These are phyloP conservation scores for Megathymus violae DNA, from an alignment of 1,140 invertebrate species.

Conservation along the genomic window DNA sequence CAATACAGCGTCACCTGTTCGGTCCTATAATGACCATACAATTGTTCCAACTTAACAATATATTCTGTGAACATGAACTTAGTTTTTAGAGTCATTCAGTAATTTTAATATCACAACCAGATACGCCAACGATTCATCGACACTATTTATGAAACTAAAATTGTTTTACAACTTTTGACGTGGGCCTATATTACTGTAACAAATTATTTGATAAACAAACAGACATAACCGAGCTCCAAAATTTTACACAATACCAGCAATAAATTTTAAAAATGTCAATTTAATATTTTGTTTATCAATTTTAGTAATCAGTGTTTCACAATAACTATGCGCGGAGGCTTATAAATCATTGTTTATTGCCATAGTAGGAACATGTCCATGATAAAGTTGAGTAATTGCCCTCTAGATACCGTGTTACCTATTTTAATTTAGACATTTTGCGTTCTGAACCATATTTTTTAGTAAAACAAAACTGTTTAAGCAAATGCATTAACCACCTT, in stretches of 20 bases:
- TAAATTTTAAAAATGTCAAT: slow-evolving; percentile 12
- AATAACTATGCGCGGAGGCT: slow-evolving; percentile 20
- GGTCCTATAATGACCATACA: too few species aligned
- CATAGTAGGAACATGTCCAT: slow-evolving; percentile 8
- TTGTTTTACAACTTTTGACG: too few species aligned
- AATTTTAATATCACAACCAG: too few species aligned
- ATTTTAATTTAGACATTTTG: slow-evolving; percentile 3
- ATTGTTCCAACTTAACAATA: too few species aligned
- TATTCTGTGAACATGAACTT: too few species aligned
- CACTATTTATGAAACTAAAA: too few species aligned
- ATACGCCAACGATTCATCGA: too few species aligned
- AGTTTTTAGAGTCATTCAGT: too few species aligned
- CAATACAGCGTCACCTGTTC: too few species aligned
- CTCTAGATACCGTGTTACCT: slow-evolving; percentile 11
- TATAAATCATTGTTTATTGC: slow-evolving; percentile 18
- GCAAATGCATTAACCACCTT: too few species aligned
- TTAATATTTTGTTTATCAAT: slow-evolving; percentile 25
- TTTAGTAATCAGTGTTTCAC: slow-evolving; percentile 18
- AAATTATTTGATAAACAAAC: not conserved
- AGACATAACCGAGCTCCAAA: too few species aligned
- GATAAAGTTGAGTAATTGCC: slow-evolving; percentile 15
- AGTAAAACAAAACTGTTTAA: not conserved
- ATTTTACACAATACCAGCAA: not conserved
- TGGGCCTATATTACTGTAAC: too few species aligned
- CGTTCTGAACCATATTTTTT: not conserved